Evolutionary conservation across 64 coral and sea anemone species (phyloP).

Genomic region (Trachythela sp.): DNA sequence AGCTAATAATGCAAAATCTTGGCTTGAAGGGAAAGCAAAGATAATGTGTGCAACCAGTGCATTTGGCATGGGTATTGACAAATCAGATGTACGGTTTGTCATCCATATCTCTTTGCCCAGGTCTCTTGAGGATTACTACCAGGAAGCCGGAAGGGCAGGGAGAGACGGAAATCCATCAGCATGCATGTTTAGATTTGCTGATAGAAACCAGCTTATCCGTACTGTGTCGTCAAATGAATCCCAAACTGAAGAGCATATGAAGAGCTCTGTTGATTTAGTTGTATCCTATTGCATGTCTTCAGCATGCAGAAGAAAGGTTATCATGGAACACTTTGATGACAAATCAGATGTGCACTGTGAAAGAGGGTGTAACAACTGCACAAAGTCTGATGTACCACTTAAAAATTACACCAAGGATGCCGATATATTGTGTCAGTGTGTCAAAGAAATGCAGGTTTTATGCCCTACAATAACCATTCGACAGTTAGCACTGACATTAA

Average conservation of each 20-base stretch:
- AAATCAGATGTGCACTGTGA: neutral
- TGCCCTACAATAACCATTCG: neutral
- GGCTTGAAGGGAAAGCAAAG: conserved; percentile 1
- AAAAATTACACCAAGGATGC: neutral
- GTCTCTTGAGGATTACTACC: conserved; percentile 38
- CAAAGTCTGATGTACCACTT: neutral
- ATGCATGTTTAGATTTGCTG: conserved; percentile 44
- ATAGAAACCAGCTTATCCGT: neutral
- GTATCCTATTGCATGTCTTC: neutral
- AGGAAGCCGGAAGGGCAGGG: conserved; percentile 43
- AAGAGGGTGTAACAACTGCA: neutral
- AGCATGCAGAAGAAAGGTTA: neutral
- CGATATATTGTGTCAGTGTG: neutral
- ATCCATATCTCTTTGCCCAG: conserved; percentile 28
- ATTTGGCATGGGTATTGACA: conserved; percentile 47
- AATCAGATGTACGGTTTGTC: conserved; percentile 32
- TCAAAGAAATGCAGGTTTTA: neutral
- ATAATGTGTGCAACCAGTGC: conserved; percentile 24
- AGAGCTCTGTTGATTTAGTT: neutral
- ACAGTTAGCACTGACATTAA: neutral
- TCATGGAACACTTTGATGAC: neutral
- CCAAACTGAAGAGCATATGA: neutral
- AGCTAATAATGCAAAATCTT: neutral
- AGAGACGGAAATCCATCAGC: conserved; percentile 38
- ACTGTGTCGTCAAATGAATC: neutral